Conservation (phyloP, 2,888 invertebrate genomes). For the Phengaris arion region DNA sequence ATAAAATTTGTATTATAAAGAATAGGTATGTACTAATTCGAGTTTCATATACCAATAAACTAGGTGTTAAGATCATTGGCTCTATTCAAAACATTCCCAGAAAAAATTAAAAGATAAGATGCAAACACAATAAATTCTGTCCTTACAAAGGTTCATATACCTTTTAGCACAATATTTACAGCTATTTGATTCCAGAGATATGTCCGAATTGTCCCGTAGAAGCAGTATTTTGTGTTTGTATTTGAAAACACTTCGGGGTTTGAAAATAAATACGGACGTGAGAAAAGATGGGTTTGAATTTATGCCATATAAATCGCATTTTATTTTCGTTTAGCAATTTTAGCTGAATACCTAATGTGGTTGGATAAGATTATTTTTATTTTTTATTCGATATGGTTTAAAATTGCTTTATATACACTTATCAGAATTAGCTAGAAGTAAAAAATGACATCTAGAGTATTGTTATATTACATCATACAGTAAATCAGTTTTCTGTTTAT, state of each 20-base stretch:
- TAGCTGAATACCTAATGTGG: background rate
- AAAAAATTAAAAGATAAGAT: background rate
- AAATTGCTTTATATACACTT: background rate
- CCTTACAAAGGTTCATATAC: conserved; percentile 9
- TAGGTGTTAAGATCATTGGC: too few species aligned
- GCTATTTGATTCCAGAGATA: conserved; percentile 21
- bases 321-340: conserved; percentile 19
- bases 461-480: too few species aligned
- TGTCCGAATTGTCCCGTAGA: conserved; percentile 19
- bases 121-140: conserved; percentile 8
- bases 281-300: conserved; percentile 7
- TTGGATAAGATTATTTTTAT: background rate
- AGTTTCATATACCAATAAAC: too few species aligned
- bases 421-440: too few species aligned
- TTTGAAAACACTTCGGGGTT: conserved; percentile 25
- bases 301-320: conserved; percentile 16
- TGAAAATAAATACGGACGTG: conserved; percentile 20
- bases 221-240: conserved; percentile 24
- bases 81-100: background rate
- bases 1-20: too few species aligned
- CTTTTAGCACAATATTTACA: conserved; percentile 13
- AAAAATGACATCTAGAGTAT: too few species aligned
- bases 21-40: too few species aligned
- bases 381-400: background rate
- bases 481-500: too few species aligned